Base-by-base conservation (phyloP, 1,140 invertebrate genomes). In the Phocides pigmalion region DNA sequence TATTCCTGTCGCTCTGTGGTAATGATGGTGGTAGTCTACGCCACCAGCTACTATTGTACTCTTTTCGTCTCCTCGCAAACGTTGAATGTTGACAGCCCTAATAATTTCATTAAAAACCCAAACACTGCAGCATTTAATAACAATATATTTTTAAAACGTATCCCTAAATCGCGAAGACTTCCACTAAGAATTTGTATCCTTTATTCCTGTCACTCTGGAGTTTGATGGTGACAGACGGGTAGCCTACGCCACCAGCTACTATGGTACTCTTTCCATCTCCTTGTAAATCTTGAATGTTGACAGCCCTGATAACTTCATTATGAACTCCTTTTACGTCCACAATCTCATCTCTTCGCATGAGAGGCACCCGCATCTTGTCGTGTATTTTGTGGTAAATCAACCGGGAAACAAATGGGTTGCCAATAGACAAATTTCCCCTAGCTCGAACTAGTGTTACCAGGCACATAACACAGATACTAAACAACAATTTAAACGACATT, bases 211-310 rank as follows among this genome's bases (percentile, higher is more conserved):
- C 79, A 39, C 82, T 84, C 54, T 85, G 87, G 16, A 90, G 64
- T 35, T 81, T 80, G 2, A 91, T 69, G 2, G 68, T 75, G n/a
- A 84, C 84, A 44, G 76, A 76, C 25, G 73, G 70, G 35, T 66
- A 81, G 0, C 84, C 84, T 0, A 91, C 63, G 0, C 91, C 91
- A 6, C 91, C 91, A 8, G 62, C 64, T n/a, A 44, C 73, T 0
- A 70, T 72, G 11, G 68, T 81, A n/a, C 65, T 69, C 67, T 68
- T 74, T 25, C 74, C 71, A 0, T 66, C 25, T 4, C 69, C 71
- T 14, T 82, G 70, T 51, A 71, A 58, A 28, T 81, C 79, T 3
- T 72, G 78, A 0, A 81, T 72, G 4, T 67, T 50, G 1, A 81
- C 68, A 0, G 78, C 85, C 56, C 77, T 84, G 11, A 85, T 84